Conservation (phyloP, 2,113 vertebrate species). For the Chlorodrepanis virens region DNA sequence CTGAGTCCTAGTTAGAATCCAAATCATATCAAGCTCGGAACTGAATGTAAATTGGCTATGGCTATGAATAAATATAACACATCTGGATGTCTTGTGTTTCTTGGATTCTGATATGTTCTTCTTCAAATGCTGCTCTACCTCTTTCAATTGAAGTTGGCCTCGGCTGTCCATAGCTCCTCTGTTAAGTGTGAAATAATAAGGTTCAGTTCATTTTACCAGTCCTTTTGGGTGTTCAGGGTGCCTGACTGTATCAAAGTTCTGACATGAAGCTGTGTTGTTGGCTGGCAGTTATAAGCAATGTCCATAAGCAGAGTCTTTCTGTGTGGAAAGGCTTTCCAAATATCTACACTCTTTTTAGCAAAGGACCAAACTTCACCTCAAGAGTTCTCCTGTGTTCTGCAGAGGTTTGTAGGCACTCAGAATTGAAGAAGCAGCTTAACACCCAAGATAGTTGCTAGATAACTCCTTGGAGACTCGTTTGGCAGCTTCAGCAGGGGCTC, state of each 20-base stretch:
- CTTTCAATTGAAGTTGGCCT: not conserved
- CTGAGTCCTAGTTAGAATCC: not conserved
- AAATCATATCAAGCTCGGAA: not conserved
- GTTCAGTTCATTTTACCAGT: not conserved
- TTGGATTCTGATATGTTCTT: not conserved
- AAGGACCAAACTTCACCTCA: not conserved
- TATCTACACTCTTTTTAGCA: not conserved
- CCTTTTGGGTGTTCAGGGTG: not conserved
- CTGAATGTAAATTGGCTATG: constrained; percentile 3
- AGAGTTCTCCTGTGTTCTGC: not conserved
- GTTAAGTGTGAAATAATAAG: not conserved
- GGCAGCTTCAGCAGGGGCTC: not conserved
- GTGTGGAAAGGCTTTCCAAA: not conserved
- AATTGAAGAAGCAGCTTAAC: not conserved
- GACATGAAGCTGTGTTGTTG: not conserved
- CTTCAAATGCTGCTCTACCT: not conserved
- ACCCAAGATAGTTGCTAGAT: not conserved
- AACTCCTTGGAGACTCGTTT: not conserved
- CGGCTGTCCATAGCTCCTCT: not conserved
- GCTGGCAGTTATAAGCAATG: not conserved
- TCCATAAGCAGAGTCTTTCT: not conserved
- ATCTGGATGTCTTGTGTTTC: not conserved
- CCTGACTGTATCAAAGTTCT: not conserved
- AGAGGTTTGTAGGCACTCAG: not conserved
- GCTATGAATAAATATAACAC: not conserved